Evolutionary conservation across 2,797 vertebrate species (phyloP).

Genomic region (Aphelocoma californica): DNA sequence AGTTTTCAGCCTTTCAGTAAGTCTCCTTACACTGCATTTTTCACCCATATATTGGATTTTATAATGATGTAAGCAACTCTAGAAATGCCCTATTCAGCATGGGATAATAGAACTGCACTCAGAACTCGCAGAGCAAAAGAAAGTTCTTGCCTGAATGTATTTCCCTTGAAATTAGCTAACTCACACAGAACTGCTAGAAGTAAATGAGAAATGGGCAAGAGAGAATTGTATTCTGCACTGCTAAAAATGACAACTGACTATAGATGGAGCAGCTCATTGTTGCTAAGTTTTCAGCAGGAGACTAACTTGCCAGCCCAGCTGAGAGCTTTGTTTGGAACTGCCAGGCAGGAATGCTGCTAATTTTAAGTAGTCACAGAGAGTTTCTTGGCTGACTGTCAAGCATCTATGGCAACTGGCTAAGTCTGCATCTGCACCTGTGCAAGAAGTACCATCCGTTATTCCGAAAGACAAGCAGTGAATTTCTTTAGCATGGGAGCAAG

Average conservation of each 20-base stretch:
- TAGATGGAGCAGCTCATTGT: not conserved
- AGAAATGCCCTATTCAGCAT: not conserved
- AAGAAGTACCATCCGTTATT: not conserved
- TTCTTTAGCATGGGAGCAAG: not conserved
- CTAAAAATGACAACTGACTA: not conserved
- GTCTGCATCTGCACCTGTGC: not conserved
- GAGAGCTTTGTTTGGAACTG: slow-evolving; percentile 16
- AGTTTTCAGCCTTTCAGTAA: not conserved
- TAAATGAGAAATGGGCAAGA: not conserved
- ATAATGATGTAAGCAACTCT: not conserved
- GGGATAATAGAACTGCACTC: not conserved
- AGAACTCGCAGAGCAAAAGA: not conserved
- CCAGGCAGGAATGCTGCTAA: not conserved
- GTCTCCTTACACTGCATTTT: not conserved
- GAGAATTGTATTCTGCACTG: not conserved
- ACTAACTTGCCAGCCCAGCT: not conserved
- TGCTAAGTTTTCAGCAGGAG: not conserved
- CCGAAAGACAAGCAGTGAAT: not conserved
- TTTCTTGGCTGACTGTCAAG: slow-evolving; percentile 23
- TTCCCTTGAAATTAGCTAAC: not conserved
- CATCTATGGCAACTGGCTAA: slow-evolving; percentile 8
- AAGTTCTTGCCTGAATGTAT: not conserved
- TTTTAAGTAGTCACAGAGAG: not conserved
- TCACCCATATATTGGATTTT: not conserved
- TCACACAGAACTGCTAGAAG: not conserved